phyloP scores from a whole-genome alignment of 2,888 invertebrate species.

The Hipparchia semele region DNA sequence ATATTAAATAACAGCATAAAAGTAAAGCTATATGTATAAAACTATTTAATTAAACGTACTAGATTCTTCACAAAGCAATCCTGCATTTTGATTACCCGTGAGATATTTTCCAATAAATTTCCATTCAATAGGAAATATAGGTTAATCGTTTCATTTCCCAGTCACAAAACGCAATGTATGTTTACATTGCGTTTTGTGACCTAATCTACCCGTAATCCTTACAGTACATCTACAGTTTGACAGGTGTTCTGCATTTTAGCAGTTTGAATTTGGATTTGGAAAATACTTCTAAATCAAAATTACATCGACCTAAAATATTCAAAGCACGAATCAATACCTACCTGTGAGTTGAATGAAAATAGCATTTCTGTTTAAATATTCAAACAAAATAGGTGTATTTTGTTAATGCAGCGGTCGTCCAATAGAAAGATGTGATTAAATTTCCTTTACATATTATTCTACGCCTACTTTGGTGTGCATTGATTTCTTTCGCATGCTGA shows the following conservation, averaged over 20 bases:
- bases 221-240: neutral
- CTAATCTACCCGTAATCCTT: too few species aligned
- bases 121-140: neutral
- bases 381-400: conserved; percentile 19
- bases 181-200: too few species aligned
- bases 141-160: neutral
- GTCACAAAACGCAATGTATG: neutral
- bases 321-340: conserved; percentile 10
- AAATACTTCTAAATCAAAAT: neutral
- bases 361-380: conserved; percentile 31
- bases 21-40: neutral
- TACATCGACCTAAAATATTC: conserved; percentile 25
- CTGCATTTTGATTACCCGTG: neutral
- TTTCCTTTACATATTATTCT: too few species aligned
- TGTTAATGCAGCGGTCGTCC: conserved; percentile 19
- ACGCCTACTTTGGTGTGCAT: neutral
- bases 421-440: neutral
- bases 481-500: conserved; percentile 27
- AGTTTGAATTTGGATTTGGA: neutral
- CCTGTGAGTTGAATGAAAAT: conserved; percentile 19
- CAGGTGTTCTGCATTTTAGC: neutral
- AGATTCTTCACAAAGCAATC: neutral
- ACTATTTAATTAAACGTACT: neutral
- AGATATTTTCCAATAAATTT: neutral
- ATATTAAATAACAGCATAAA: neutral